Evolutionary conservation across 2,113 vertebrate genomes (phyloP), one percentile per base, ranked within the genome.

Genomic region (Strix aluco): DNA sequence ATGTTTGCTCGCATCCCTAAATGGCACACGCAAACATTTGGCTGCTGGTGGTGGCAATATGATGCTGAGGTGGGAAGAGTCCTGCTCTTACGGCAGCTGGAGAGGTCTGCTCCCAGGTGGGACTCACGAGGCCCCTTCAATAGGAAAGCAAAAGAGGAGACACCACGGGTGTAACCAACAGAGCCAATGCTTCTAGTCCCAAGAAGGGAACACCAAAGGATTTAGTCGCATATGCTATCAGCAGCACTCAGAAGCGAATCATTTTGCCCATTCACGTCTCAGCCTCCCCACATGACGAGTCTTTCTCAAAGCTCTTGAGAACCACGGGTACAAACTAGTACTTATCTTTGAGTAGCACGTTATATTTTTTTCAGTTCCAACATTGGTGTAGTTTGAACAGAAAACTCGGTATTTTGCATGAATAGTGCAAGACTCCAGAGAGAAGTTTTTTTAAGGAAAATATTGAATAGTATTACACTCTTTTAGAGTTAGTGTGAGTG

Each of bases 141-240:
- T 1, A 32, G 52, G 27, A 78, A 40, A 29, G 30, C 26, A 26
- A 13, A 52, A 34, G 62, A 69, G 47, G 27, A 63, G 83, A 19
- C 46, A 19, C 72, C 34, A 47, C 36, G 32, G 49, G 13, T 8
- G 36, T 9, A 40, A 42, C 44, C 49, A 51, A 25, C 70, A 49
- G 18, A 25, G 14, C 32, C 77, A 52, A 72, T 15, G 0, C 22
- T 77, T 42, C 25, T 27, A 12, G 34, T 21, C 49, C 38, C 46
- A 22, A 44, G 67, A 47, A 63, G 15, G 62, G 38, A 32, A 90
- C 84, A 19, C 23, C 11, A 8, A 58, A 25, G n/a, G 29, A 38
- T 44, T 77, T 23, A 16, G 29, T 14, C 2, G 3, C 15, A 2
- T 15, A 15, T 2, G 2, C 6, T 5, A 10, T 3, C 13, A 34